Evolutionary conservation across 2,797 vertebrate species (phyloP), one percentile per base, ranked within the genome.

Genomic region (Myripristis murdjan): DNA sequence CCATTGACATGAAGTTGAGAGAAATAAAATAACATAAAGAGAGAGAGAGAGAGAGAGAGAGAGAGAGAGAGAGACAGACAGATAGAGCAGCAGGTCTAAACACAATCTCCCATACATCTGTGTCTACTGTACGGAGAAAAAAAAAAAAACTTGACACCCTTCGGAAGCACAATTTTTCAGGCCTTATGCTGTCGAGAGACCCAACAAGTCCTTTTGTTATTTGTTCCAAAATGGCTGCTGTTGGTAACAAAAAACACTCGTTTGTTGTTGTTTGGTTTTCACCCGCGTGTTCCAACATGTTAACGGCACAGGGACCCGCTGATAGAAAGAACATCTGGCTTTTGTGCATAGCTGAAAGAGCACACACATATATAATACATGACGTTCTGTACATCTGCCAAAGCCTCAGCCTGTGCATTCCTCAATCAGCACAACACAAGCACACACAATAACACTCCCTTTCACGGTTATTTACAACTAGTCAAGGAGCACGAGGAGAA

Each of bases 331-430:
- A 94, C 94, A 95, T 92, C 93, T 95, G 94, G 92, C 92, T 93
- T 92, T 93, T 90, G 89, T 93, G 92, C 92, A 92, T 91, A 92
- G 85, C 91, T 93, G 91, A 94, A 92, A 87, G 84, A 90, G 81
- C n/a, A n/a, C 73, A 46, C 83, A 78, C 84, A 93, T 95, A 84
- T 92, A 94, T 95, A 92, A 95, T 94, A 94, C 85, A 95, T 95
- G 92, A 92, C 62, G 75, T 71, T 87, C 86, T 93, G 89, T 90
- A 87, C 90, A 89, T 91, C 90, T 95, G 94, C 91, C 93, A 94
- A 90, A 91, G 83, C 87, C 71, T 68, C 87, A 73, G 82, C 64
- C 86, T 78, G 85, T 66, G 77, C 67, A 79, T 82, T 86, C 79
- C 87, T 87, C 91, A 84, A 87, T 87, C 87, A 87, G 90, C 75